A percentile compares a stretch with the other conserved stretches of the same genome.
Conservation (phyloP, 2,888 invertebrate species). For the Drosophila quinaria region DNA sequence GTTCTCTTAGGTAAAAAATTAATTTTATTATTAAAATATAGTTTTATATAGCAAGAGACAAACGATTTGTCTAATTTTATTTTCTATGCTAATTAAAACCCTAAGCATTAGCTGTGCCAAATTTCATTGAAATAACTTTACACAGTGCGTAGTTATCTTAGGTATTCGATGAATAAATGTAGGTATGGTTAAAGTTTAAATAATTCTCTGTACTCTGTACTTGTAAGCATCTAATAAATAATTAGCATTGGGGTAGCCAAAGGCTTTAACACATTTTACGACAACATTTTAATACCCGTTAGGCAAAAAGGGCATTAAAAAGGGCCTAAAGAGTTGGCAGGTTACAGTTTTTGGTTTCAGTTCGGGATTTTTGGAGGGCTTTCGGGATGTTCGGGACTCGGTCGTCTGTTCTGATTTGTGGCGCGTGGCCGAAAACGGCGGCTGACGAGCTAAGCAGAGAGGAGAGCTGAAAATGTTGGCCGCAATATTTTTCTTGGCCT, state of each 20-base stretch:
- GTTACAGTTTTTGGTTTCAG: conserved; percentile 1
- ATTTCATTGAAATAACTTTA: neutral
- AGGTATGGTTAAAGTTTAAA: neutral
- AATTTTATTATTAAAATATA: neutral
- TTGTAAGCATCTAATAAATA: conserved; percentile 8
- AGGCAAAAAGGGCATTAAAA: conserved; percentile 18
- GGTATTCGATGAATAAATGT: neutral
- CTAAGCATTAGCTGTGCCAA: neutral
- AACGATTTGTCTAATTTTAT: neutral
- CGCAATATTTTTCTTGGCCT: conserved; percentile 56
- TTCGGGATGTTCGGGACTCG: neutral
- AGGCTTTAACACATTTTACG: conserved; percentile 5
- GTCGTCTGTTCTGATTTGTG: conserved; percentile 45
- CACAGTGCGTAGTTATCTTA: neutral
- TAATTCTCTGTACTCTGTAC: neutral
- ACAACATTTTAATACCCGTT: conserved; percentile 4
- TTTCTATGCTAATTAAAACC: no score
- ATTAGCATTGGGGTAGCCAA: conserved; percentile 6
- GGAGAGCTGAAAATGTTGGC: conserved; percentile 7
- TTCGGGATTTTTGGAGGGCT: neutral
- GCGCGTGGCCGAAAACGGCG: conserved; percentile 43
- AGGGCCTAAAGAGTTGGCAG: conserved; percentile 22
- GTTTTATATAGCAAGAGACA: no score
- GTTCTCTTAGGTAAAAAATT: neutral
- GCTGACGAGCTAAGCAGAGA: conserved; percentile 27